Conservation (phyloP, 2,113 vertebrate genomes). For the Poeciliopsis occidentalis region DNA sequence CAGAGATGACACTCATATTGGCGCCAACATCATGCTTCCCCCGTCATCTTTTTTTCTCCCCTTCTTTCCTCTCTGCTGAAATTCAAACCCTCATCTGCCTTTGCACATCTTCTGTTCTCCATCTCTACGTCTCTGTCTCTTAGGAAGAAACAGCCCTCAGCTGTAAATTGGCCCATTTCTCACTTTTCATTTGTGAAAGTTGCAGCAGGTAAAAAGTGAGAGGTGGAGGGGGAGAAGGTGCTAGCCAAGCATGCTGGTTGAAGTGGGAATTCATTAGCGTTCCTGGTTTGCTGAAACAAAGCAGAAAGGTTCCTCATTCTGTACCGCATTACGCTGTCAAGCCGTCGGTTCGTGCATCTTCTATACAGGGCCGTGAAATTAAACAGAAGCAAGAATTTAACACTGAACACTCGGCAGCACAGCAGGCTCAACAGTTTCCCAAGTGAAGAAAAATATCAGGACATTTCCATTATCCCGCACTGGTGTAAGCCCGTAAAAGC, state of each 20-base stretch:
- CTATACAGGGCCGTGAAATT: conserved; percentile 26
- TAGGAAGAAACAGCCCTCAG: conserved; percentile 69
- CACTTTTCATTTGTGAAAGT: conserved; percentile 70
- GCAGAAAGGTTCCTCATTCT: conserved; percentile 14
- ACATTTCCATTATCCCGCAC: conserved; percentile 71
- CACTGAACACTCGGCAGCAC: conserved; percentile 27
- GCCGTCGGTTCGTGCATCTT: conserved; percentile 28
- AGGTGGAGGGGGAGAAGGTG: conserved; percentile 25
- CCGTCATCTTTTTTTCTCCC: conserved; percentile 31
- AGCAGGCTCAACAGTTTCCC: conserved; percentile 41
- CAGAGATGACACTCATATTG: conserved; percentile 64
- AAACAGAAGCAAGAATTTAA: conserved; percentile 44
- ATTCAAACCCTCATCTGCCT: conserved; percentile 58
- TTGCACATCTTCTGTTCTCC: conserved; percentile 61
- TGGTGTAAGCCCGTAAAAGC: conserved; percentile 74
- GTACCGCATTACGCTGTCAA: conserved; percentile 26
- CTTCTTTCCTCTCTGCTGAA: conserved; percentile 40
- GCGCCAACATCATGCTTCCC: conserved; percentile 51
- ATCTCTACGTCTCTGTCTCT: conserved; percentile 57
- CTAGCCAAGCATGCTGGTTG: conserved; percentile 57
- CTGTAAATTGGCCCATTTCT: conserved; percentile 78
- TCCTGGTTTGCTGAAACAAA: conserved; percentile 41
- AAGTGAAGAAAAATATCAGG: conserved; percentile 59
- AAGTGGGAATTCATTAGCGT: conserved; percentile 63
- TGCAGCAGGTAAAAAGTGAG: conserved; percentile 54